Conservation (phyloP, 2,797 vertebrate species). For the Chelon labrosus region DNA sequence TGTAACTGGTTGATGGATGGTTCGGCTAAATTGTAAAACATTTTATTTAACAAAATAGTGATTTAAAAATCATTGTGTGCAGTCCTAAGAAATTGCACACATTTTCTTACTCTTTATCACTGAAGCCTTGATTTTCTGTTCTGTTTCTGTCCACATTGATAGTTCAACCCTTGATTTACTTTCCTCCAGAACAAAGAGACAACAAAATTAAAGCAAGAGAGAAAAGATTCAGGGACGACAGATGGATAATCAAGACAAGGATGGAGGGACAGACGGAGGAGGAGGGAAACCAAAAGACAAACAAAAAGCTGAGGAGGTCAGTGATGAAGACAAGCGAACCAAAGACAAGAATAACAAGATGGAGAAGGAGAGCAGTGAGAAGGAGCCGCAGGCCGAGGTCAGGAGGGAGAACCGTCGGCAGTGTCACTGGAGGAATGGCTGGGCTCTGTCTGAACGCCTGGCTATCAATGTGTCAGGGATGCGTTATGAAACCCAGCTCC, state of each 20-base stretch:
- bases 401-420: constrained; percentile 52
- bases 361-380: constrained; percentile 69
- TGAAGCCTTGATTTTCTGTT: not conserved
- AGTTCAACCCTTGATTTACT: not conserved
- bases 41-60: no score
- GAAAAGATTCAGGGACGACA: constrained; percentile 1
- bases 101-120: not conserved
- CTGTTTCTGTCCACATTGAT: not conserved
- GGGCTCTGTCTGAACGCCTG: constrained; percentile 84
- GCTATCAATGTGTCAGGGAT: constrained; percentile 95
- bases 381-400: constrained; percentile 17
- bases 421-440: constrained; percentile 62
- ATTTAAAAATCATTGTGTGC: no score
- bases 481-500: constrained; percentile 91
- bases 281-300: constrained; percentile 47
- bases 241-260: constrained; percentile 72
- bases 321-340: constrained; percentile 65
- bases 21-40: not conserved
- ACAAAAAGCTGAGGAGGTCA: constrained; percentile 48
- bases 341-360: constrained; percentile 74
- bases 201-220: constrained; percentile 7
- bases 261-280: constrained; percentile 30
- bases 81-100: no score
- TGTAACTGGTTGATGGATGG: not conserved
- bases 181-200: constrained; percentile 32